A percentile compares a stretch with the other conserved stretches of the same genome.
Evolutionary conservation across 2,113 vertebrate species (phyloP).

Genomic region (Heliornis fulica): DNA sequence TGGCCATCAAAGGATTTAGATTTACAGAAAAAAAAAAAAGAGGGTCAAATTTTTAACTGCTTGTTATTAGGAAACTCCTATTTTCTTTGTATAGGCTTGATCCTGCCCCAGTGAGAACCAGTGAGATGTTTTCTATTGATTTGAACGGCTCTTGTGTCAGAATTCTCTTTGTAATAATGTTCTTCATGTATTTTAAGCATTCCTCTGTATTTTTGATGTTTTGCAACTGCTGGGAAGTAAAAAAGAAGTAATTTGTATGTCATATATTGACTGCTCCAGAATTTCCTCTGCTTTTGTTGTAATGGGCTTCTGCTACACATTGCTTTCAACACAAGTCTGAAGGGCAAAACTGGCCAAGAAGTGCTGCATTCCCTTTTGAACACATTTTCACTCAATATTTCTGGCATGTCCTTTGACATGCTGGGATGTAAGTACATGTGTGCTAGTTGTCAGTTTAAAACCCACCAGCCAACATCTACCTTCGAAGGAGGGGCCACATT

Average conservation of each 20-base stretch:
- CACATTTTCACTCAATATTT: accelerated
- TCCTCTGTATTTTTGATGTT: neutral
- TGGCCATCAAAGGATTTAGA: neutral
- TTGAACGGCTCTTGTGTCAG: neutral
- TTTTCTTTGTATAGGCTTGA: neutral
- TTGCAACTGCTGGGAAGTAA: neutral
- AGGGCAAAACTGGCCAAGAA: neutral
- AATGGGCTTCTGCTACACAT: neutral
- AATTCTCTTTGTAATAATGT: neutral
- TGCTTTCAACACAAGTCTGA: neutral
- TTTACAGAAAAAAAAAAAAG: neutral
- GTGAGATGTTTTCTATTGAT: neutral
- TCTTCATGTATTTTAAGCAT: neutral
- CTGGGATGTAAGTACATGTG: neutral
- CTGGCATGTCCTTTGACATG: accelerated
- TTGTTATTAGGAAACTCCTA: neutral
- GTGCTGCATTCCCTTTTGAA: neutral
- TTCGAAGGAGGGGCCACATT: neutral
- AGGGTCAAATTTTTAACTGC: neutral
- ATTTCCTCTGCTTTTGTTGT: neutral
- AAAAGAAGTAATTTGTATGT: neutral
- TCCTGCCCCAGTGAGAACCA: neutral
- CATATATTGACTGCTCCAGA: neutral
- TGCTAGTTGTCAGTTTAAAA: neutral
- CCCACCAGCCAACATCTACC: neutral